These are phyloP conservation scores for Aphodius sticticus DNA, from an alignment of 2,888 invertebrate species.

Conservation along the genomic window DNA sequence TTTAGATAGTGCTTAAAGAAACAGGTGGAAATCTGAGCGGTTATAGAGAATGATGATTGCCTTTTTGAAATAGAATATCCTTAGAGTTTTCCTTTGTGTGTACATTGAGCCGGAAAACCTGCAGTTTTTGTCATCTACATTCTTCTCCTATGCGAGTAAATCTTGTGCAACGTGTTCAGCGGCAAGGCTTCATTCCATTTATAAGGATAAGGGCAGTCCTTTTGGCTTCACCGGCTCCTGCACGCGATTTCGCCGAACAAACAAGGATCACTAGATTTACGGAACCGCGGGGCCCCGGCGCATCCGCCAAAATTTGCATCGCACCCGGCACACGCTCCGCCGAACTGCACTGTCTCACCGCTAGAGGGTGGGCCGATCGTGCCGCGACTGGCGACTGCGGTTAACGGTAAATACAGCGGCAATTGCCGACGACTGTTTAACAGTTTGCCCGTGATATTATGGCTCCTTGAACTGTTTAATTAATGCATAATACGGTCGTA, in stretches of 20 bases:
- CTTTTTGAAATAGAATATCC: neutral
- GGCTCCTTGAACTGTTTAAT: neutral
- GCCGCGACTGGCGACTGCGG: neutral
- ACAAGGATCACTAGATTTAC: neutral
- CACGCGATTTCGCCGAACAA: neutral
- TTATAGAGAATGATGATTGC: too few species aligned
- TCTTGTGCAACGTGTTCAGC: neutral
- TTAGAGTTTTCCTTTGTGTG: neutral
- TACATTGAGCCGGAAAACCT: neutral
- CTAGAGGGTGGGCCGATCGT: neutral
- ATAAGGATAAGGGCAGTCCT: neutral
- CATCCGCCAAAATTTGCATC: slow-evolving; percentile 4
- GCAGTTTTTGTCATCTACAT: neutral
- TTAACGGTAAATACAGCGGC: neutral
- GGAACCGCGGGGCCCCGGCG: neutral
- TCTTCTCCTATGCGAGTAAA: neutral
- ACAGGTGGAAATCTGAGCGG: too few species aligned
- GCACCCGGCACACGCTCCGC: neutral
- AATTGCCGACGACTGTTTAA: slow-evolving; percentile 4
- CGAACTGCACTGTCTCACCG: neutral
- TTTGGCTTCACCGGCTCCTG: neutral
- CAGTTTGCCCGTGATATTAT: neutral
- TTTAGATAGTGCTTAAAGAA: too few species aligned
- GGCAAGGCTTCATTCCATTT: neutral
- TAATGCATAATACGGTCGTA: neutral